A percentile compares a stretch with the other conserved stretches of the same genome.
phyloP scores from a whole-genome alignment of 2,797 vertebrate species.

The Rhabdophis nuchalis region DNA sequence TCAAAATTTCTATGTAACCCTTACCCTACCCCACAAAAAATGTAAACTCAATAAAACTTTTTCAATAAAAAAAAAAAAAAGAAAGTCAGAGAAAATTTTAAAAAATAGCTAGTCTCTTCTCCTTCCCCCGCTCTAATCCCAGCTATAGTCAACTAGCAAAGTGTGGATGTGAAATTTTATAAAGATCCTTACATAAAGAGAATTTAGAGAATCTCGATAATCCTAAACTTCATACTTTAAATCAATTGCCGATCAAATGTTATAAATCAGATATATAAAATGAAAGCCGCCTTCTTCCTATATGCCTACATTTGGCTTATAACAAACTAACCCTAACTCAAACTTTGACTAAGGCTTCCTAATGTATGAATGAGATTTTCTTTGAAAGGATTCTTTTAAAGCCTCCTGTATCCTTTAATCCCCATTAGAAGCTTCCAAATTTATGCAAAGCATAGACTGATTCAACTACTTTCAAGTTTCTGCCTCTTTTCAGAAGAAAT shows the following conservation, averaged over 20 bases:
- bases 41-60: too few relatives aligned
- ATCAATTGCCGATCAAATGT: neutral
- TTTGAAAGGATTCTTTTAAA: neutral
- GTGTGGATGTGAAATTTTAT: neutral
- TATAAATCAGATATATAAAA: neutral
- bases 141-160: neutral
- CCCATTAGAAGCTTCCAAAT: neutral
- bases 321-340: neutral
- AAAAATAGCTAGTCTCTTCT: neutral
- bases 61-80: too few relatives aligned
- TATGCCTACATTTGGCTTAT: neutral
- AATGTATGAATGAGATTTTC: neutral
- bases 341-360: neutral
- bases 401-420: neutral
- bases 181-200: neutral
- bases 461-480: neutral
- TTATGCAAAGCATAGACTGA: conserved; percentile 6
- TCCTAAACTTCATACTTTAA: neutral
- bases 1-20: too few relatives aligned
- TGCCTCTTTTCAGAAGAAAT: neutral
- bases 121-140: too few relatives aligned
- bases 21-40: too few relatives aligned
- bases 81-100: neutral
- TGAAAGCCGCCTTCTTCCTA: neutral
- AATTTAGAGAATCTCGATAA: neutral